Evolutionary conservation across 2,113 vertebrate genomes (phyloP).

Genomic region (Natator depressus): DNA sequence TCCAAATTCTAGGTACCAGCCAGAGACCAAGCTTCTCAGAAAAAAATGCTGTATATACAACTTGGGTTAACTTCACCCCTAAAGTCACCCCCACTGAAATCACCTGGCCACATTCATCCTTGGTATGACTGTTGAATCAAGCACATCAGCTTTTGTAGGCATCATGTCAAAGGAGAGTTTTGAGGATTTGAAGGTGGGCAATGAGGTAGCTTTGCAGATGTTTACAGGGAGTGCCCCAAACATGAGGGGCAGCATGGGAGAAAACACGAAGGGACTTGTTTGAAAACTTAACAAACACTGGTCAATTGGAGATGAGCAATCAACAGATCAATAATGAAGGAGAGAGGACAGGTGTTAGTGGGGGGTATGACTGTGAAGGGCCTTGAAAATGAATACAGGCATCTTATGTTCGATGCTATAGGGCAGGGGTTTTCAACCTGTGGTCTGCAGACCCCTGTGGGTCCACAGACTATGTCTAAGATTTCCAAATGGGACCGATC

Average conservation of each 20-base stretch:
- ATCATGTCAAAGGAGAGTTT: not conserved
- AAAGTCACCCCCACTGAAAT: not conserved
- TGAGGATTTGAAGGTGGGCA: not conserved
- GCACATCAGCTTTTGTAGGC: not conserved
- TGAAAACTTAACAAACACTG: not conserved
- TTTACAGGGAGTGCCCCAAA: not conserved
- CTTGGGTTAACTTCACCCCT: not conserved
- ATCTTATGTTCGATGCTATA: not conserved
- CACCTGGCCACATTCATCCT: not conserved
- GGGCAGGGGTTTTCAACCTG: too few species aligned
- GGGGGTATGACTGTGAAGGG: fast-evolving
- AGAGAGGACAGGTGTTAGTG: not conserved
- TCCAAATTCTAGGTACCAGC: not conserved
- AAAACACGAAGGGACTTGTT: not conserved
- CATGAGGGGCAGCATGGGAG: not conserved
- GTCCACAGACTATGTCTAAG: too few species aligned
- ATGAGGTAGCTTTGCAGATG: not conserved
- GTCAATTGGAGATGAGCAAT: not conserved
- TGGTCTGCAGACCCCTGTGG: too few species aligned
- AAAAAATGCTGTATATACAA: not conserved
- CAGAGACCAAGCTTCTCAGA: not conserved
- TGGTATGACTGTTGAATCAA: not conserved
- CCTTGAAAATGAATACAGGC: not conserved
- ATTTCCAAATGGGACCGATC: too few species aligned
- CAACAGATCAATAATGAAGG: not conserved